These are phyloP conservation scores for Ciconia stormi DNA, from an alignment of 2,113 vertebrate species.

Conservation along the genomic window DNA sequence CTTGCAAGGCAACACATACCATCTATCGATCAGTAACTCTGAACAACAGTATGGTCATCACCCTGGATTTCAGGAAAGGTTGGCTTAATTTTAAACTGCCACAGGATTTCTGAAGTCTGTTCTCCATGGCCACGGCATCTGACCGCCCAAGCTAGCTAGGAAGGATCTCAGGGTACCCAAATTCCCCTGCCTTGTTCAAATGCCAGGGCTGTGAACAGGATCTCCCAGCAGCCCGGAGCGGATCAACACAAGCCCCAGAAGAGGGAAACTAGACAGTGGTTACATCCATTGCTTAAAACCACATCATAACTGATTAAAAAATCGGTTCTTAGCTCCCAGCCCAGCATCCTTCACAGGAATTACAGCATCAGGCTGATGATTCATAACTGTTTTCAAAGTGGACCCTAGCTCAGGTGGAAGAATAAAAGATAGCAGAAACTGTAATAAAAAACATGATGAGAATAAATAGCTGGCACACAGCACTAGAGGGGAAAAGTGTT, in stretches of 20 bases:
- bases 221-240: not conserved
- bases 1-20: not conserved
- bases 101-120: not conserved
- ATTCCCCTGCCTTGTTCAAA: not conserved
- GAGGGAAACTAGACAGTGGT: not conserved
- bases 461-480: not conserved
- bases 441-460: conserved; percentile 27
- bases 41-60: not conserved
- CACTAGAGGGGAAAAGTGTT: not conserved
- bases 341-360: not conserved
- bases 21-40: not conserved
- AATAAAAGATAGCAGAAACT: conserved; percentile 32
- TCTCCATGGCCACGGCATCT: not conserved
- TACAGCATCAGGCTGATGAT: not conserved
- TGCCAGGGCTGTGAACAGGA: not conserved
- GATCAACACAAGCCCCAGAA: not conserved
- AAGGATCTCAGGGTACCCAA: not conserved
- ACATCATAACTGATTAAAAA: conserved; percentile 17
- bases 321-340: not conserved
- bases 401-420: not conserved
- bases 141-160: not conserved
- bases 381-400: conserved; percentile 37
- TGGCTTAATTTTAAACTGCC: not conserved
- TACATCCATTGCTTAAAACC: not conserved
- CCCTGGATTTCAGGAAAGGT: not conserved